phyloP scores from a whole-genome alignment of 2,888 invertebrate genomes.

The Cerastis rubricosa region DNA sequence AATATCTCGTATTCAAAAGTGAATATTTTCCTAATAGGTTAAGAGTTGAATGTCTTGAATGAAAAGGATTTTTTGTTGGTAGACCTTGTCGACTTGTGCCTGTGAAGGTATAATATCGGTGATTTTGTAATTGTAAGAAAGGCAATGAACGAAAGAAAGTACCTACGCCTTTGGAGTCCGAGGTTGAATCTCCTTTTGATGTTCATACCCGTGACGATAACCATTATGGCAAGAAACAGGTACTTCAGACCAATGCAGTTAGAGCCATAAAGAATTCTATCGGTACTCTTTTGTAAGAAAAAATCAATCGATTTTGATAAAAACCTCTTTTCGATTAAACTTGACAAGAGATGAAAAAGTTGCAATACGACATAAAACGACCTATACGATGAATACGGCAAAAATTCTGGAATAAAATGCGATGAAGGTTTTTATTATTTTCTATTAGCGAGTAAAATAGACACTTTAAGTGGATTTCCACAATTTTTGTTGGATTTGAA shows the following conservation, averaged over 20 bases:
- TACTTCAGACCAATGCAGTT: slow-evolving; percentile 19
- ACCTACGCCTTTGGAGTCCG: neutral
- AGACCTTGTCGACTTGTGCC: neutral
- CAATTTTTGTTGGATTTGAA: slow-evolving; percentile 22
- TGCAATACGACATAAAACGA: too few species aligned
- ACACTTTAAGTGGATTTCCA: slow-evolving; percentile 15
- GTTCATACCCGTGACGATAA: slow-evolving; percentile 38
- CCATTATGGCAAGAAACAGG: slow-evolving; percentile 23
- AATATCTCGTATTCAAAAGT: too few species aligned
- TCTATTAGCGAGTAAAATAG: slow-evolving; percentile 36
- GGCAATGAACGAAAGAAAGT: slow-evolving; percentile 7
- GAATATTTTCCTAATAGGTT: neutral
- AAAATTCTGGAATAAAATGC: slow-evolving; percentile 13
- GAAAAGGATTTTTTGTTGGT: neutral
- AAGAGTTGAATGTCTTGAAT: neutral
- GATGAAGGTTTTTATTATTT: slow-evolving; percentile 24
- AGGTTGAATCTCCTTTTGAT: slow-evolving; percentile 31
- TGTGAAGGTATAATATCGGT: neutral
- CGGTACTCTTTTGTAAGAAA: slow-evolving; percentile 27
- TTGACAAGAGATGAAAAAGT: slow-evolving; percentile 40
- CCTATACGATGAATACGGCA: neutral
- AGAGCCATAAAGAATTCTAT: slow-evolving; percentile 4
- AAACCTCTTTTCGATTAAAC: slow-evolving; percentile 54
- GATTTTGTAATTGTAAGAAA: slow-evolving; percentile 18
- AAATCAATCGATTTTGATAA: slow-evolving; percentile 49